These are phyloP conservation scores for Lithobates sylvaticus DNA, from an alignment of 2,797 vertebrate genomes.

Conservation along the genomic window DNA sequence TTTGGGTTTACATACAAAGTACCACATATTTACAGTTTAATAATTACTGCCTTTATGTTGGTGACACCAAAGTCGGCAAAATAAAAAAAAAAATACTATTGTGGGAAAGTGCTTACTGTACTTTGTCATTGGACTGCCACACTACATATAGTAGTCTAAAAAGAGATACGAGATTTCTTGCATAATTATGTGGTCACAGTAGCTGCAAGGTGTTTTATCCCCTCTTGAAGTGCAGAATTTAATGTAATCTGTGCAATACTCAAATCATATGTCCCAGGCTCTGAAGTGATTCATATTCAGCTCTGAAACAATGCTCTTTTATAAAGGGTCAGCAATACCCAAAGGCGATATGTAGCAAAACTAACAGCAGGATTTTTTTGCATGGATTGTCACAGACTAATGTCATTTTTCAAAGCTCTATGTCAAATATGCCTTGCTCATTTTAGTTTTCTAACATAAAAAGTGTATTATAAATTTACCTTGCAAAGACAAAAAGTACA, in stretches of 20 bases:
- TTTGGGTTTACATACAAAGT: too few relatives aligned
- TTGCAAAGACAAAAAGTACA: conserved; percentile 11
- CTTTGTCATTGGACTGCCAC: conserved; percentile 17
- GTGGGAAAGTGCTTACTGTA: not conserved
- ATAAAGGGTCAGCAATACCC: conserved; percentile 53
- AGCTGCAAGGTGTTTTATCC: conserved; percentile 53
- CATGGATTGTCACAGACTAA: conserved; percentile 40
- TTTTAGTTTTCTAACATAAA: conserved; percentile 35
- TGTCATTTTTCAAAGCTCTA: conserved; percentile 40
- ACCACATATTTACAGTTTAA: too few relatives aligned
- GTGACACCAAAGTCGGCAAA: too few relatives aligned
- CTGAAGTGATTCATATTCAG: conserved; percentile 55
- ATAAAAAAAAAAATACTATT: too few relatives aligned
- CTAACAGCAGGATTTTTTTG: conserved; percentile 52
- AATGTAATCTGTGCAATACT: conserved; percentile 44
- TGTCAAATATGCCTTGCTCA: conserved; percentile 18
- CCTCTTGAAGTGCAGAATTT: conserved; percentile 36
- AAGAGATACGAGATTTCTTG: conserved; percentile 34
- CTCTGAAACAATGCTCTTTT: conserved; percentile 50
- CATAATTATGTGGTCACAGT: conserved; percentile 38
- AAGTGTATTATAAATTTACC: conserved; percentile 4
- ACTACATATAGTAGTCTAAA: conserved; percentile 12
- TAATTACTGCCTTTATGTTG: too few relatives aligned
- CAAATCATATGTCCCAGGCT: conserved; percentile 45
- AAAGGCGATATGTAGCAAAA: conserved; percentile 45